Evolutionary conservation across 2,888 invertebrate species (phyloP).

Genomic region (Lasioglossum marginatum): DNA sequence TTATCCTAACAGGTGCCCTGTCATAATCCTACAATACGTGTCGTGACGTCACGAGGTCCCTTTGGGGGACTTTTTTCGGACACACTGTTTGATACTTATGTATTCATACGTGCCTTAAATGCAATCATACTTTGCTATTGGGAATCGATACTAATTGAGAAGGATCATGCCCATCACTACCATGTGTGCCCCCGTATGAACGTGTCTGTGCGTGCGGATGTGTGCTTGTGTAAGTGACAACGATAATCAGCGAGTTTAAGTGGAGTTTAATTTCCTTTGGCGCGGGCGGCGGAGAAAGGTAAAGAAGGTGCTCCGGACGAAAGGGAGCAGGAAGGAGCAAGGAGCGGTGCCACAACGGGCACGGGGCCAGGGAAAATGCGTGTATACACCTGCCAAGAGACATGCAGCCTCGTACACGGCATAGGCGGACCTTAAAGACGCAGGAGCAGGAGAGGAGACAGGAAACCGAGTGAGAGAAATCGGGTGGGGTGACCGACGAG

Average conservation of each 20-base stretch:
- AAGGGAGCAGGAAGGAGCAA: conserved; percentile 66
- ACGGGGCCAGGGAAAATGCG: conserved; percentile 72
- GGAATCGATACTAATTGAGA: neutral
- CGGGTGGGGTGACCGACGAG: conserved; percentile 10
- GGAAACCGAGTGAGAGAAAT: conserved; percentile 28
- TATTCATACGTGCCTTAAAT: neutral
- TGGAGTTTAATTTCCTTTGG: conserved; percentile 82
- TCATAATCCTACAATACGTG: neutral
- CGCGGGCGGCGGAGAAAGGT: conserved; percentile 77
- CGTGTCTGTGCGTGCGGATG: neutral
- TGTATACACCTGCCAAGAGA: conserved; percentile 82
- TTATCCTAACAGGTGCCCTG: neutral
- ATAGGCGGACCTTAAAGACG: conserved; percentile 69
- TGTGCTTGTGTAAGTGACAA: conserved; percentile 78
- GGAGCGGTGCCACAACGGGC: conserved; percentile 61
- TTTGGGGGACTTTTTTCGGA: neutral
- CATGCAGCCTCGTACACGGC: conserved; percentile 75
- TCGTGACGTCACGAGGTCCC: neutral
- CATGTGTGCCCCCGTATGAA: neutral
- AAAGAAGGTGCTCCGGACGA: conserved; percentile 56
- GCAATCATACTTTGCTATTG: neutral
- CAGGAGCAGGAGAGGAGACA: conserved; percentile 49
- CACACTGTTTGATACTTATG: neutral
- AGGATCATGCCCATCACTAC: neutral
- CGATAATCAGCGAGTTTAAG: conserved; percentile 82